These are phyloP conservation scores for Hydractinia symbiolongicarpus DNA, from an alignment of 30 jellyfish, hydroid and myxozoan genomes.

Conservation along the genomic window DNA sequence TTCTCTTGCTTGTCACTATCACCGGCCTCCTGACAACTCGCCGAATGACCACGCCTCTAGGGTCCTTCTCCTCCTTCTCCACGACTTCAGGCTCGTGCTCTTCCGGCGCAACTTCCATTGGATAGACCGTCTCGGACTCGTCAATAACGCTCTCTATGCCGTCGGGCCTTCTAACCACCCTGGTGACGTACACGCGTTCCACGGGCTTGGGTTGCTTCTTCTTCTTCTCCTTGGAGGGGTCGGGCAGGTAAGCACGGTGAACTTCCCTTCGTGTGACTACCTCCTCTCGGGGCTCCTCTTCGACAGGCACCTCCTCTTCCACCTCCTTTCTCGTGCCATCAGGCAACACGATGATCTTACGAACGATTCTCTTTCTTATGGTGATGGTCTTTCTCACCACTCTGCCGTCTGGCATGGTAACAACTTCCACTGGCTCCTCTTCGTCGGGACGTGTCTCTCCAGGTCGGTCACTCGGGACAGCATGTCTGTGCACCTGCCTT, in stretches of 20 bases:
- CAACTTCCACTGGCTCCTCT: slow-evolving; percentile 27
- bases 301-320: slow-evolving; percentile 66
- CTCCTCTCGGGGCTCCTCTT: slow-evolving; percentile 27
- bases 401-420: slow-evolving; percentile 17
- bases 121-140: slow-evolving; percentile 65
- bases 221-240: neutral
- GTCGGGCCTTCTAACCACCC: slow-evolving; percentile 66
- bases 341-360: slow-evolving; percentile 41
- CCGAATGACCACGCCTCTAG: slow-evolving; percentile 20
- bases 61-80: slow-evolving; percentile 25
- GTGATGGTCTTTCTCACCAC: slow-evolving; percentile 42
- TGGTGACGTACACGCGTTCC: slow-evolving; percentile 57
- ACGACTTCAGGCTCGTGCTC: slow-evolving; percentile 35
- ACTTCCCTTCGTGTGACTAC: slow-evolving; percentile 4
- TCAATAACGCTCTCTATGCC: slow-evolving; percentile 61
- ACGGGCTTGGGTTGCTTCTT: slow-evolving; percentile 56
- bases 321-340: slow-evolving; percentile 58
- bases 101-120: slow-evolving; percentile 47
- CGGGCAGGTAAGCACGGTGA: slow-evolving; percentile 16
- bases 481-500: slow-evolving; percentile 11
- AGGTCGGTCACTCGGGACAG: neutral
- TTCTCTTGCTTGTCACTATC: slow-evolving; percentile 42
- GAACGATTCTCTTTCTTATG: slow-evolving; percentile 39
- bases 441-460: slow-evolving; percentile 7
- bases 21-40: slow-evolving; percentile 53